Conservation (phyloP, 2,888 invertebrate genomes). For the Tipula confusa region DNA sequence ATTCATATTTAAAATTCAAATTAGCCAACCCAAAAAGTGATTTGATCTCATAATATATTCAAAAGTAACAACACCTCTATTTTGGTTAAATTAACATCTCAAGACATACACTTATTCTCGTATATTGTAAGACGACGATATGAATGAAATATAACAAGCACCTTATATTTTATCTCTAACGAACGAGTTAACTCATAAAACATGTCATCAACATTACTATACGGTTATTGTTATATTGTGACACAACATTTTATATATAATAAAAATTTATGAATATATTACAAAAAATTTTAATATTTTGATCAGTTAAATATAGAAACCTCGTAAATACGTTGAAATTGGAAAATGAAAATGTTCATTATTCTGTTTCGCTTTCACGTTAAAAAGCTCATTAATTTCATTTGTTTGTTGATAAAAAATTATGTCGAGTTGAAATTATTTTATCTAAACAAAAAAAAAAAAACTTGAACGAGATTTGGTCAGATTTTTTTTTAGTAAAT, state of each 20-base stretch:
- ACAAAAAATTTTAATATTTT: background rate
- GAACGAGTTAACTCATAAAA: background rate
- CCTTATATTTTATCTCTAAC: background rate
- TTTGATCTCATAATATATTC: no score
- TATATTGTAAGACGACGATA: background rate
- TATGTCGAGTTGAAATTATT: background rate
- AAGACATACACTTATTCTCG: background rate
- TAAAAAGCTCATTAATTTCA: constrained; percentile 20
- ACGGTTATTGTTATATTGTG: background rate
- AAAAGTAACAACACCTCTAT: no score
- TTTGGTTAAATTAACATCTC: background rate
- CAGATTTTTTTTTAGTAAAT: background rate
- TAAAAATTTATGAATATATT: background rate
- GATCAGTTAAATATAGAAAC: background rate
- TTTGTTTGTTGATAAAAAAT: background rate
- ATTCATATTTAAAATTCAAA: no score
- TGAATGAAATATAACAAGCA: background rate
- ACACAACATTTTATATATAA: background rate
- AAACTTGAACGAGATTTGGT: background rate
- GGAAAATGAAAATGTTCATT: background rate
- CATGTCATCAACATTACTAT: background rate
- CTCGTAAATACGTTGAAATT: background rate
- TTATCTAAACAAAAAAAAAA: background rate
- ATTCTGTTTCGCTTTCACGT: background rate
- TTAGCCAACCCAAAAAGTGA: no score